phyloP scores from a whole-genome alignment of 2,888 invertebrate species.

The Chloroclystis v-ata region DNA sequence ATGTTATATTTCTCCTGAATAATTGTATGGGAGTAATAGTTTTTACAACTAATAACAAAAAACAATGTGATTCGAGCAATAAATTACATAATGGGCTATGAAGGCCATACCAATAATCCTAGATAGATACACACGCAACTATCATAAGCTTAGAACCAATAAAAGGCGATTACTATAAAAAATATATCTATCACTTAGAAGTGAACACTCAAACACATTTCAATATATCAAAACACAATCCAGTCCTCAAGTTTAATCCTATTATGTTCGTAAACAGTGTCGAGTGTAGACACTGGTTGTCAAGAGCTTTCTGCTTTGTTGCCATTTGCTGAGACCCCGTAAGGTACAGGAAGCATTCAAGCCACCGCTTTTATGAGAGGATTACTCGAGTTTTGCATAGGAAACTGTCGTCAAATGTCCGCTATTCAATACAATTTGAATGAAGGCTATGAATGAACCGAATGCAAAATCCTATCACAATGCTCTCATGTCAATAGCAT shows the following conservation, averaged over 20 bases:
- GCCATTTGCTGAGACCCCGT: slow-evolving; percentile 34
- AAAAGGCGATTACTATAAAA: not conserved
- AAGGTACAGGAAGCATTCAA: slow-evolving; percentile 62
- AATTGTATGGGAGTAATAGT: too few relatives aligned
- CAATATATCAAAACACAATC: slow-evolving; percentile 57
- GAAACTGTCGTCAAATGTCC: slow-evolving; percentile 69
- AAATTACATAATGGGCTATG: too few relatives aligned
- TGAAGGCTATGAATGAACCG: slow-evolving; percentile 50
- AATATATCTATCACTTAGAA: slow-evolving; percentile 29
- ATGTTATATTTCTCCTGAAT: too few relatives aligned
- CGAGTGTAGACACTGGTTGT: slow-evolving; percentile 54
- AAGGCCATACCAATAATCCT: too few relatives aligned
- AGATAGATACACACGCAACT: too few relatives aligned
- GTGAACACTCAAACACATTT: slow-evolving; percentile 38
- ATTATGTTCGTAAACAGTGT: slow-evolving; percentile 68
- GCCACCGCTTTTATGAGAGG: slow-evolving; percentile 69
- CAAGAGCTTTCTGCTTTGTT: slow-evolving; percentile 64
- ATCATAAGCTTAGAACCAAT: too few relatives aligned
- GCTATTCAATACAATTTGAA: slow-evolving; percentile 50
- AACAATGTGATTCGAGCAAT: too few relatives aligned
- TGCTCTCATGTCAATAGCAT: slow-evolving; percentile 54
- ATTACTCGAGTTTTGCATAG: slow-evolving; percentile 75
- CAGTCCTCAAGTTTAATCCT: slow-evolving; percentile 59
- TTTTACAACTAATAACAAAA: too few relatives aligned
- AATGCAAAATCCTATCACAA: slow-evolving; percentile 55